Evolutionary conservation across 2,113 vertebrate species (phyloP).

Genomic region (Pseudonaja textilis): DNA sequence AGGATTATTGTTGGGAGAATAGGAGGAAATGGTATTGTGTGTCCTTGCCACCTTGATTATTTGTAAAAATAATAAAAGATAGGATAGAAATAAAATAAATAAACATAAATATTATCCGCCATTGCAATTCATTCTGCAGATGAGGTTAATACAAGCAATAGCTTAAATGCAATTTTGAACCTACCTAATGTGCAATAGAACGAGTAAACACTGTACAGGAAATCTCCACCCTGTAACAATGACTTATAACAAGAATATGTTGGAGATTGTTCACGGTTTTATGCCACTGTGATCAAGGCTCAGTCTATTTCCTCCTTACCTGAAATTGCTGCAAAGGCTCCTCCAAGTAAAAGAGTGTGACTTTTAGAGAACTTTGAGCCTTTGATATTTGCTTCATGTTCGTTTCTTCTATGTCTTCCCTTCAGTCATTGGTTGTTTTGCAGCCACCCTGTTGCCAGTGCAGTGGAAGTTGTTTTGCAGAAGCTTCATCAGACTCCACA

Average conservation of each 20-base stretch:
- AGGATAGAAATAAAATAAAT: neutral
- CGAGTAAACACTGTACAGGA: neutral
- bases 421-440: slow-evolving; percentile 10
- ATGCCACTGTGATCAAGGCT: neutral
- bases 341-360: neutral
- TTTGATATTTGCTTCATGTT: neutral
- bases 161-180: neutral
- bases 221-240: neutral
- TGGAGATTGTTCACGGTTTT: neutral
- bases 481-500: neutral
- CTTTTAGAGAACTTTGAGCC: neutral
- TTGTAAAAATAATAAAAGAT: neutral
- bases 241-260: neutral
- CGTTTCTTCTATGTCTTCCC: neutral
- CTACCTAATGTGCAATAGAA: neutral
- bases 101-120: neutral
- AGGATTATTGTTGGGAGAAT: neutral
- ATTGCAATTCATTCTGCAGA: neutral
- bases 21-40: neutral
- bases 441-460: neutral
- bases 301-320: neutral
- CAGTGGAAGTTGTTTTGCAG: neutral
- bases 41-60: neutral
- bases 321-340: neutral
- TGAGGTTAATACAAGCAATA: neutral